phyloP scores from a whole-genome alignment of 2,797 vertebrate genomes.

The Sebastes taczanowskii region DNA sequence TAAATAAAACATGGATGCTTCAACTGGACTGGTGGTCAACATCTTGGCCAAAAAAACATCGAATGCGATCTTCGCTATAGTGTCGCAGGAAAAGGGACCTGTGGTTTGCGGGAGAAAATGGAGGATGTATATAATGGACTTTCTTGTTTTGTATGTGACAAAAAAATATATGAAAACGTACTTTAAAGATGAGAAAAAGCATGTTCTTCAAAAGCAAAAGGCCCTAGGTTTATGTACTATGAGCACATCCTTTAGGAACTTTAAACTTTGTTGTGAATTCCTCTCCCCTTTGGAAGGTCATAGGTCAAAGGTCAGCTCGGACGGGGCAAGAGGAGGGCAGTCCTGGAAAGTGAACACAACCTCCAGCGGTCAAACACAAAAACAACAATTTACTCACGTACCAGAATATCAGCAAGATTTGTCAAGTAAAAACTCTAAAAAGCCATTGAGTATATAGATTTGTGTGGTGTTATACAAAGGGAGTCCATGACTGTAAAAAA shows the following conservation, averaged over 20 bases:
- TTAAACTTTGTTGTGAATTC: conserved; percentile 84
- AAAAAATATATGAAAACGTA: conserved; percentile 76
- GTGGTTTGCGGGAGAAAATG: conserved; percentile 64
- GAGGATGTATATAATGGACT: conserved; percentile 84
- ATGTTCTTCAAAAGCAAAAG: conserved; percentile 77
- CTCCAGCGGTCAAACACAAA: conserved; percentile 38
- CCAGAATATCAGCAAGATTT: conserved; percentile 63
- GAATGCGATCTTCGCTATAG: conserved; percentile 49
- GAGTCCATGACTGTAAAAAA: conserved; percentile 84
- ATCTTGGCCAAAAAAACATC: conserved; percentile 53
- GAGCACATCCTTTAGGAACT: conserved; percentile 78
- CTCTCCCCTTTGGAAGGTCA: conserved; percentile 73
- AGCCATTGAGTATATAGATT: conserved; percentile 86
- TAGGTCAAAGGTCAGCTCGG: conserved; percentile 74
- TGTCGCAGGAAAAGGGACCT: conserved; percentile 66
- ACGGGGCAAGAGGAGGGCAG: conserved; percentile 54
- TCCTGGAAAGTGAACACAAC: conserved; percentile 63
- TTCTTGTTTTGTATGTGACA: conserved; percentile 86
- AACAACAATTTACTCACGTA: conserved; percentile 43
- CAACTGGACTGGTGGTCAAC: conserved; percentile 55
- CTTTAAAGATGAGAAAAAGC: conserved; percentile 85
- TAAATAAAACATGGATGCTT: conserved; percentile 52
- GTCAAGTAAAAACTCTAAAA: conserved; percentile 75
- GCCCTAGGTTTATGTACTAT: conserved; percentile 66
- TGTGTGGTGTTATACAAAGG: conserved; percentile 85